Conservation (phyloP, 2,797 vertebrate genomes). For the Scomberomorus guttatus region DNA sequence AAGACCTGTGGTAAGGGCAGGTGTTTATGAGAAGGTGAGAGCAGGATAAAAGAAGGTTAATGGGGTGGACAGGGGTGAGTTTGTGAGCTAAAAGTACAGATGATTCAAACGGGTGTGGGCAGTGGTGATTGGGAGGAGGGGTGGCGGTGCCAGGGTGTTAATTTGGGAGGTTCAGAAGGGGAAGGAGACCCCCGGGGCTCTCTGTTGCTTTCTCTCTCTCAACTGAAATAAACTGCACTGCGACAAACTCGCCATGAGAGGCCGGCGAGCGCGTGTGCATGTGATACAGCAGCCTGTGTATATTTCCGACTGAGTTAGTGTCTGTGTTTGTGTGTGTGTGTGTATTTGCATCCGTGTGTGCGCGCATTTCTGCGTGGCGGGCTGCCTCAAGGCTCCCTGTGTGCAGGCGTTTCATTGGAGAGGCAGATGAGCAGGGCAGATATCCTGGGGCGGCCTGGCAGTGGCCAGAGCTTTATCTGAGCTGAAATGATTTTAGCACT, state of each 20-base stretch:
- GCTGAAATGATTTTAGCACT: slow-evolving; percentile 87
- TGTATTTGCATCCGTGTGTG: slow-evolving; percentile 58
- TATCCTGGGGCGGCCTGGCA: slow-evolving; percentile 86
- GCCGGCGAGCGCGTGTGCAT: slow-evolving; percentile 50
- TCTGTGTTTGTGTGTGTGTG: slow-evolving; percentile 41
- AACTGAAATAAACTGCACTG: slow-evolving; percentile 61
- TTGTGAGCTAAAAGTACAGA: slow-evolving; percentile 29
- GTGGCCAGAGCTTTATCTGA: slow-evolving; percentile 83
- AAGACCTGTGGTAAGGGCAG: neutral
- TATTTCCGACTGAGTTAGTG: slow-evolving; percentile 33
- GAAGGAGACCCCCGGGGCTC: slow-evolving; percentile 46
- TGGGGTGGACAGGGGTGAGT: slow-evolving; percentile 11
- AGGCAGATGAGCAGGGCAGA: slow-evolving; percentile 88
- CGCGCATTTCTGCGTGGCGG: slow-evolving; percentile 26
- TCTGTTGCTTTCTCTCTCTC: slow-evolving; percentile 18
- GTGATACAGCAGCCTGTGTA: slow-evolving; percentile 73
- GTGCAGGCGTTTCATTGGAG: slow-evolving; percentile 77
- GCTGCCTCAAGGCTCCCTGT: slow-evolving; percentile 66
- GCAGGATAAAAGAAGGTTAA: slow-evolving; percentile 30
- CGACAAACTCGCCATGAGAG: slow-evolving; percentile 68
- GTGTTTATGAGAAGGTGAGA: slow-evolving; percentile 33
- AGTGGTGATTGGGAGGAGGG: slow-evolving; percentile 36
- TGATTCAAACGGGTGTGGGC: slow-evolving; percentile 42
- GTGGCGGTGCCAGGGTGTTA: slow-evolving; percentile 58
- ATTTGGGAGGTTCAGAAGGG: slow-evolving; percentile 59